Base-by-base conservation (phyloP, 2,888 invertebrate species). In the Malthinus flaveolus region DNA sequence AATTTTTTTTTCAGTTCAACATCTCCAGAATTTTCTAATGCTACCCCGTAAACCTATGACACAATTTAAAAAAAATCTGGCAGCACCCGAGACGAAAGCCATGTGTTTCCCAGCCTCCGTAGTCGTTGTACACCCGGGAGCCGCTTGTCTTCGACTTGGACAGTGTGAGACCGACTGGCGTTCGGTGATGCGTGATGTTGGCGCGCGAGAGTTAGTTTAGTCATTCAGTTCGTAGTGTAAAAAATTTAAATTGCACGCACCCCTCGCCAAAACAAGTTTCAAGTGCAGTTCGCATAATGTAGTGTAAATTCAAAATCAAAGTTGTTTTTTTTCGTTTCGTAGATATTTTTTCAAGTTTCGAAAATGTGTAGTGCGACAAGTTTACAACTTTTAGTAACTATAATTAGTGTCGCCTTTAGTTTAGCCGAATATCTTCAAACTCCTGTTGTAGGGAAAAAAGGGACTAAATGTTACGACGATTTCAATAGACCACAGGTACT, bases 401-500 rank as follows among this genome's bases (percentile, higher is more conserved):
- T 55, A 15, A 10, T 51, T 42, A 36, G n/a, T n/a, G 33, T 51
- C 15, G 32, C 32, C 32, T 55, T 47, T n/a, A 51, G 42, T 7
- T 49, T 37, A 7, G 31, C 36, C n/a, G 69, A 69, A 23, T 45
- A 46, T 35, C 71, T 72, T 13, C 69, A 76, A 44, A 77, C 78
- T 37, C 78, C 78, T 32, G 72, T 62, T 10, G 65, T 75, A 31
- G 77, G 76, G 15, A 67, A 66, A 39, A 74, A 71, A 59, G 73
- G 75, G 48, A 78, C 75, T 33, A 72, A 79, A 68, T 84, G 84
- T 71, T 84, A 84, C 68, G 83, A 84, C 73, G 78, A 79, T 54
- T 83, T 82, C 66, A 79, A 80, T 50, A 76, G 80, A 70, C 81
- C 84, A 8, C 83, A 83, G 81, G 84, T 84, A 75, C 78, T 72